Conservation (phyloP, 2,888 invertebrate genomes). For the Tetragnatha montana region DNA sequence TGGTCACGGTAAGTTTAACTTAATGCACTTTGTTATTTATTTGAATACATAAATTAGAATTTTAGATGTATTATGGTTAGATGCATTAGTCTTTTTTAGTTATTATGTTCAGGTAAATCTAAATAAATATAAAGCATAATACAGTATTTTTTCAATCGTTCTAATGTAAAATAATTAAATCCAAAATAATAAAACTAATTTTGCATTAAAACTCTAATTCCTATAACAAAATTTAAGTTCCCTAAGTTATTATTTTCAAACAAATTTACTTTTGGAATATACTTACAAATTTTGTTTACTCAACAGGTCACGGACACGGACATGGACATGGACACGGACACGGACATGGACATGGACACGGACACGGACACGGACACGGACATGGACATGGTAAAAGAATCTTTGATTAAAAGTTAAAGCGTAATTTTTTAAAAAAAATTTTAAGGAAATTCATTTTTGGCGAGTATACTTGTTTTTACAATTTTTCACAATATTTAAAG, state of each 20-base stretch:
- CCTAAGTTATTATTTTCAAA: too few species aligned
- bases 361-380: slow-evolving; percentile 23
- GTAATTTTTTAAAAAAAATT: neutral
- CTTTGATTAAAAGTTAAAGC: neutral
- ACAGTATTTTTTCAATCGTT: too few species aligned
- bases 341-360: slow-evolving; percentile 35
- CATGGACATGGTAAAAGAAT: slow-evolving; percentile 8
- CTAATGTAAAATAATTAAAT: too few species aligned
- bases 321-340: slow-evolving; percentile 21
- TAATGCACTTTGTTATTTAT: too few species aligned
- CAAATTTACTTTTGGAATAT: neutral
- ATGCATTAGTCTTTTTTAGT: too few species aligned
- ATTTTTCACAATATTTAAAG: neutral
- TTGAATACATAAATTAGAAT: too few species aligned
- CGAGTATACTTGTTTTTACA: neutral
- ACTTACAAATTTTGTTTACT: neutral
- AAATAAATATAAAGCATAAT: too few species aligned
- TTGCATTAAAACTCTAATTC: too few species aligned
- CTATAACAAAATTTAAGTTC: too few species aligned
- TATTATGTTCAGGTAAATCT: too few species aligned
- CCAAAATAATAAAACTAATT: too few species aligned
- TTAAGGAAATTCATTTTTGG: neutral
- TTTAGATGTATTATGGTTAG: too few species aligned
- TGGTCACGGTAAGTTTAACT: neutral
- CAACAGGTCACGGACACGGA: neutral